phyloP scores from a whole-genome alignment of 2,113 vertebrate genomes.

The Irena cyanogastra region DNA sequence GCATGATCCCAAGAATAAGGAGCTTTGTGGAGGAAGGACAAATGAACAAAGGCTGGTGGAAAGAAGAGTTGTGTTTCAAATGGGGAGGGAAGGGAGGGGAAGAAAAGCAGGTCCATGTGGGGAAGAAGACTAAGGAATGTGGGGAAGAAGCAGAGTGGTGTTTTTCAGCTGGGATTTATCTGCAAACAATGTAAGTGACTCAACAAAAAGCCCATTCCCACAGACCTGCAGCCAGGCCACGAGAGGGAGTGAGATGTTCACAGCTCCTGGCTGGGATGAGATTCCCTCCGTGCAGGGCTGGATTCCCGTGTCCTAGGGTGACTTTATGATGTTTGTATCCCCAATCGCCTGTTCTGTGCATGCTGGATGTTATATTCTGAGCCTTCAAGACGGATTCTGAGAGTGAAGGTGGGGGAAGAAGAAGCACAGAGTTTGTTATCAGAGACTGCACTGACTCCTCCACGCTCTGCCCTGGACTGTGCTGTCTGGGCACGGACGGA shows the following conservation, averaged over 20 bases:
- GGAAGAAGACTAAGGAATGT: too few relatives aligned
- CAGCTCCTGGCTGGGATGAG: neutral
- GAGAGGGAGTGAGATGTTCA: neutral
- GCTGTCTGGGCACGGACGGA: too few relatives aligned
- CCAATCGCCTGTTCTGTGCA: too few relatives aligned
- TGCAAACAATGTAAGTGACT: accelerated
- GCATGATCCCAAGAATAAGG: neutral
- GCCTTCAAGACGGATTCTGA: too few relatives aligned
- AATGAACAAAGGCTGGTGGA: neutral
- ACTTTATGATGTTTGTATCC: too few relatives aligned
- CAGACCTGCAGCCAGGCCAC: neutral
- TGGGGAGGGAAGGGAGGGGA: neutral
- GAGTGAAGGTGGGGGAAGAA: too few relatives aligned
- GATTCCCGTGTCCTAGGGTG: too few relatives aligned
- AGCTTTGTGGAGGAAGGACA: neutral
- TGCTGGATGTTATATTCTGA: too few relatives aligned
- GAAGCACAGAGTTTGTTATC: too few relatives aligned
- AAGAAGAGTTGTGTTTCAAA: neutral
- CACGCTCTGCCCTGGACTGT: too few relatives aligned
- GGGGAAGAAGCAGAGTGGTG: neutral
- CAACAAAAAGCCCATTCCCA: too few relatives aligned
- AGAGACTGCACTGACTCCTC: too few relatives aligned
- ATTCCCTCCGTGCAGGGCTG: neutral
- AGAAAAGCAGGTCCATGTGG: neutral
- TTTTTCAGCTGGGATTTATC: neutral